Conservation (phyloP, 2,888 invertebrate genomes). For the Sialis lutaria region DNA sequence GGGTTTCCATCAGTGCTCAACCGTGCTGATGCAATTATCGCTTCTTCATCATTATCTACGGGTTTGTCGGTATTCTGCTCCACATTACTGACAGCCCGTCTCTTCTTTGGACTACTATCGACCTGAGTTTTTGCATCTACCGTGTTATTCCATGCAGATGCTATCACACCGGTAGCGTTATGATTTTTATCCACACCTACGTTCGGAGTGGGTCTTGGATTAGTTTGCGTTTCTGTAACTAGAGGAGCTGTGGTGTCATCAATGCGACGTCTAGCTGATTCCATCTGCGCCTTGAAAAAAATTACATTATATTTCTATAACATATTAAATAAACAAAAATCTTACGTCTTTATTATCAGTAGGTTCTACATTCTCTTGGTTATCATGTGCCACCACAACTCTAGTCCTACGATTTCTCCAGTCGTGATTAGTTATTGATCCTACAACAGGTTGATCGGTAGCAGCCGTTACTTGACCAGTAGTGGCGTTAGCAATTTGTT, state of each 20-base stretch:
- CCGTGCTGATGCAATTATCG: slow-evolving; percentile 32
- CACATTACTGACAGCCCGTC: slow-evolving; percentile 3
- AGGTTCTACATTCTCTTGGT: slow-evolving; percentile 52
- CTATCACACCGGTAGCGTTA: slow-evolving; percentile 37
- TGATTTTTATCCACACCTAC: slow-evolving; percentile 42
- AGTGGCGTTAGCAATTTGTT: slow-evolving; percentile 7
- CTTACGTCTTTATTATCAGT: slow-evolving; percentile 39
- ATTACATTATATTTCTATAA: background rate
- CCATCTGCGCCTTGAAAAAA: slow-evolving; percentile 33
- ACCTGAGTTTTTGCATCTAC: slow-evolving; percentile 5
- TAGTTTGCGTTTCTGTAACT: slow-evolving; percentile 40
- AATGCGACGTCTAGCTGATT: slow-evolving; percentile 30
- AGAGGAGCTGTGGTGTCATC: slow-evolving; percentile 39
- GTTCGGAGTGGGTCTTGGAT: slow-evolving; percentile 19
- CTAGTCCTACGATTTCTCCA: background rate
- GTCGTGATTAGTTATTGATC: slow-evolving; percentile 12
- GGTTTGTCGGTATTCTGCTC: slow-evolving; percentile 5
- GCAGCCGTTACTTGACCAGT: slow-evolving; percentile 7
- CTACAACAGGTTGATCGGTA: slow-evolving; percentile 13
- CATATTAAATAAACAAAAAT: background rate
- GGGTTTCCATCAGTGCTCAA: slow-evolving; percentile 25
- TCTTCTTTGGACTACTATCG: slow-evolving; percentile 7
- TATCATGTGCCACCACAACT: slow-evolving; percentile 24
- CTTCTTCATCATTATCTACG: slow-evolving; percentile 48
- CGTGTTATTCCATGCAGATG: slow-evolving; percentile 11